A percentile compares a stretch with the other conserved stretches of the same genome.
Conservation (phyloP, 2,888 invertebrate genomes). For the Ypsolopha scabrella region DNA sequence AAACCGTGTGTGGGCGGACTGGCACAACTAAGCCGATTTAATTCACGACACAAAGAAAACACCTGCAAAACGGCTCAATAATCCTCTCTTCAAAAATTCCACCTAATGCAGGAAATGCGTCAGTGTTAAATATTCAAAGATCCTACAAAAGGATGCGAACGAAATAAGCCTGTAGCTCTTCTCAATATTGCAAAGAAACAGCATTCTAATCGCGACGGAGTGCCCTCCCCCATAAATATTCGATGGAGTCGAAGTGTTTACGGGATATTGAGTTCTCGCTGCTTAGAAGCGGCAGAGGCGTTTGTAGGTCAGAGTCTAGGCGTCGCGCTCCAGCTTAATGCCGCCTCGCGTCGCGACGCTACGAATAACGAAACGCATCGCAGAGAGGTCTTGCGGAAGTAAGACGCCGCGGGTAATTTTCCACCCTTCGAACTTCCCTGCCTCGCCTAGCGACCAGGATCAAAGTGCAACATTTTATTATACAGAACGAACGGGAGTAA, state of each 20-base stretch:
- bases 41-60: not conserved
- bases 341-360: slow-evolving; percentile 36
- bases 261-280: slow-evolving; percentile 18
- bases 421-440: slow-evolving; percentile 33
- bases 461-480: slow-evolving; percentile 58
- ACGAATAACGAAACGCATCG: slow-evolving; percentile 24
- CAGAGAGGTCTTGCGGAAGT: slow-evolving; percentile 21
- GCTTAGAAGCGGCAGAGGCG: slow-evolving; percentile 12
- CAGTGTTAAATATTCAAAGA: slow-evolving; percentile 48
- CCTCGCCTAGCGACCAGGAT: slow-evolving; percentile 32
- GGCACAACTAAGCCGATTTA: not conserved
- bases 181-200: slow-evolving; percentile 48
- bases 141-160: slow-evolving; percentile 31
- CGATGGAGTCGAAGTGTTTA: slow-evolving; percentile 38
- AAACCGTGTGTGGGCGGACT: slow-evolving; percentile 31
- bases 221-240: slow-evolving; percentile 56
- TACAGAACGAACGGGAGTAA: slow-evolving; percentile 25
- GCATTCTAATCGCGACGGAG: slow-evolving; percentile 50
- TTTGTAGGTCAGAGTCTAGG: slow-evolving; percentile 52
- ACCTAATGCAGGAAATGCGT: not conserved
- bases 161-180: slow-evolving; percentile 35
- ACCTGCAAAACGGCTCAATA: slow-evolving; percentile 4
- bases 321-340: slow-evolving; percentile 34
- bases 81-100: too few species aligned
- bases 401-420: slow-evolving; percentile 41